Evolutionary conservation across 2,888 invertebrate genomes (phyloP).

Genomic region (Sinohyriopsis cumingii): DNA sequence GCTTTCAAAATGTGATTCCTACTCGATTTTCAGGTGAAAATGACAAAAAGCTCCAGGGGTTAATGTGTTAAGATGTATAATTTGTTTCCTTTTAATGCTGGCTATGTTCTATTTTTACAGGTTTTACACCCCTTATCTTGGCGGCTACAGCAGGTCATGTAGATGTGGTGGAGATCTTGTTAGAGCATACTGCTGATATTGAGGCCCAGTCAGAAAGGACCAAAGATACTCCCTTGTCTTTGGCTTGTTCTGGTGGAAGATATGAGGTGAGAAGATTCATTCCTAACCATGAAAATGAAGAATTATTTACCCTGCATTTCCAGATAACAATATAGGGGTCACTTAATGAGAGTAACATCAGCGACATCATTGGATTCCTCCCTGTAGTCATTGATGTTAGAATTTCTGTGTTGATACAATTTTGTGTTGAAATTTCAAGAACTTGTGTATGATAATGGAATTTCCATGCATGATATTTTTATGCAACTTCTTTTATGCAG

Average conservation of each 20-base stretch:
- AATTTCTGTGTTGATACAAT: too few species aligned
- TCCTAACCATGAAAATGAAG: not conserved
- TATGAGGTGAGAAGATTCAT: conserved; percentile 80
- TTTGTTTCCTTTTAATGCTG: not conserved
- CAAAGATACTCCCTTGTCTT: conserved; percentile 97
- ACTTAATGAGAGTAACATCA: too few species aligned
- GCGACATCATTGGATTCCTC: too few species aligned
- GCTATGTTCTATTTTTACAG: conserved; percentile 69
- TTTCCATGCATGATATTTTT: too few species aligned
- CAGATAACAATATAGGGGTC: not conserved
- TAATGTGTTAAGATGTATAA: not conserved
- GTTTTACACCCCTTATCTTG: conserved; percentile 96
- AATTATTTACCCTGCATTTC: not conserved
- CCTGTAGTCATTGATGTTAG: too few species aligned
- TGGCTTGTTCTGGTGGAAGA: conserved; percentile 97
- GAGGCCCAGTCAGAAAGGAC: conserved; percentile 99
- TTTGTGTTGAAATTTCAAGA: too few species aligned
- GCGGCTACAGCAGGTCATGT: conserved; percentile 97
- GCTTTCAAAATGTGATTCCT: too few species aligned
- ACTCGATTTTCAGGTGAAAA: too few species aligned
- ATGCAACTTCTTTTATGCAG: too few species aligned
- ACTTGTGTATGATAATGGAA: too few species aligned
- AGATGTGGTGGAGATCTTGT: conserved; percentile 88
- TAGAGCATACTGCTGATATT: conserved; percentile 96
- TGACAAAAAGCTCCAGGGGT: too few species aligned